phyloP scores from a whole-genome alignment of 2,888 invertebrate genomes.

The Hypomecis punctinalis region DNA sequence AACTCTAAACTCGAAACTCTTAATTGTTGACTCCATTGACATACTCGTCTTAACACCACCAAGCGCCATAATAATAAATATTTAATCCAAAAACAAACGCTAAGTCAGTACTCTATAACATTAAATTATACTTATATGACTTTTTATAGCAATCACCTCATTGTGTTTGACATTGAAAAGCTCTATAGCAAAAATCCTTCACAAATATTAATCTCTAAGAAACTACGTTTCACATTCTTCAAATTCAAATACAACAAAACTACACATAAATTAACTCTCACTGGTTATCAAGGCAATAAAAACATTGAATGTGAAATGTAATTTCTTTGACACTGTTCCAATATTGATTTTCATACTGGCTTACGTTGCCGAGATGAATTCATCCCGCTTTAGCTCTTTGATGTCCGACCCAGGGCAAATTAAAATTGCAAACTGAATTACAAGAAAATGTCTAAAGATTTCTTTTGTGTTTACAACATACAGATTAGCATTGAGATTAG shows the following conservation, averaged over 20 bases:
- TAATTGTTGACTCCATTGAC: too few species aligned
- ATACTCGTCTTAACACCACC: too few species aligned
- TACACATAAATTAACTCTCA: conserved; percentile 1
- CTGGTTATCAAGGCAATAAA: neutral
- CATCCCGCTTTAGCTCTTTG: conserved; percentile 37
- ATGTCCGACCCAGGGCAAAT: conserved; percentile 33
- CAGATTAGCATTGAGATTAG: neutral
- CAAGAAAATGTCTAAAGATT: conserved; percentile 9
- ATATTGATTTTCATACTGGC: conserved; percentile 30
- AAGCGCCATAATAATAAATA: too few species aligned
- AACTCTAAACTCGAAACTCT: too few species aligned
- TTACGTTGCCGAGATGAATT: conserved; percentile 18
- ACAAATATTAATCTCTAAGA: too few species aligned
- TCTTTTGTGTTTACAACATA: neutral
- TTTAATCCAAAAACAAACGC: too few species aligned
- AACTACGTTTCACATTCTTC: too few species aligned
- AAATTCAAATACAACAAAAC: neutral
- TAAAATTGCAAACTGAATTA: conserved; percentile 35
- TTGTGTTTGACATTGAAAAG: too few species aligned
- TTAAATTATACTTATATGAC: too few species aligned
- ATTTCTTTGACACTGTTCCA: conserved; percentile 25
- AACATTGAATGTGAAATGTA: conserved; percentile 8
- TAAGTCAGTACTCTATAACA: too few species aligned
- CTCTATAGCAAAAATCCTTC: too few species aligned
- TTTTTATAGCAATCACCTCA: too few species aligned